Evolutionary conservation across 2,113 vertebrate species (phyloP), one percentile per base, ranked within the genome.

Genomic region (Myotis yumanensis): DNA sequence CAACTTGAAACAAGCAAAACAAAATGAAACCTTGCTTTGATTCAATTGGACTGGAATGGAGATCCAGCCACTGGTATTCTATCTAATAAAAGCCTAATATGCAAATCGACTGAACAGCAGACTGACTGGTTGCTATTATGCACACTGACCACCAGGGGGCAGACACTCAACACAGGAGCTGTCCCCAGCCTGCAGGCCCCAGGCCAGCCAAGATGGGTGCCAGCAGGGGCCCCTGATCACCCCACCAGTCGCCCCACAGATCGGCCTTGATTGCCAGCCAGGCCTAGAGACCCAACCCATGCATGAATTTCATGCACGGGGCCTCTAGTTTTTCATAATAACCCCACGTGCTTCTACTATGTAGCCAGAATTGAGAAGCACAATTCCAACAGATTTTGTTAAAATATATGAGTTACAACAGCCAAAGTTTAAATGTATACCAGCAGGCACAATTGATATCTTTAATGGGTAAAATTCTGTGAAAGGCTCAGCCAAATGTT

Each of bases 261-360:
- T 62, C 25, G 11, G 59, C 59, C 25, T 25, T 62, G 1, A 28
- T 28, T 3, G 1, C 59, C 59, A 62, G 59, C 59, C 59, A 62
- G 11, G 4, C 59, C 59, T 59, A 59, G 57, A 25, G 9, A 25
- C 57, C 23, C 22, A 12, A 59, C 57, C 23, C 23, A 59, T 59
- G 57, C 25, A 62, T 4, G 25, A 28, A 62, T 62, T 62, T 62
- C 25, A 0, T 28, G 59, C 25, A 25, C 59, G 4, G 1, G 25
- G 59, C 25, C 59, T 62, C 59, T 62, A 62, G 59, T 62, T 51
- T 77, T 91, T 93, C 51, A 77, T 91, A 85, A 95, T 20, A 43
- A 5, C 32, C 11, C 18, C 40, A 66, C 51, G 23, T 90, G 10
- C 35, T 93, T 76, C 82, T 76, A 51, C n/a, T 40, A 52, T 20